phyloP scores from a whole-genome alignment of 2,888 invertebrate species.

The Tipula confusa region DNA sequence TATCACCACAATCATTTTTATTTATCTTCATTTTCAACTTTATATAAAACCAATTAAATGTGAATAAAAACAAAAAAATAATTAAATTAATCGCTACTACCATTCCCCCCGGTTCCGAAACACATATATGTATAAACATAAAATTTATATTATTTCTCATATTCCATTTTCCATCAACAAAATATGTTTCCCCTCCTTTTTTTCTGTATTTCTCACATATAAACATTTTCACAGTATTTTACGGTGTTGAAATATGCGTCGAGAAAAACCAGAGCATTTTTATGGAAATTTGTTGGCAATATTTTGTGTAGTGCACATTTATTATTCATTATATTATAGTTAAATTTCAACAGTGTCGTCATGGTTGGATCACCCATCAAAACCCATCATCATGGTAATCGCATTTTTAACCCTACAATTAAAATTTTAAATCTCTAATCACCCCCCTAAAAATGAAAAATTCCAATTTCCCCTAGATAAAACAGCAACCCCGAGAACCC shows the following conservation, averaged over 20 bases:
- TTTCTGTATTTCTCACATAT: background rate
- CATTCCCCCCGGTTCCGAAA: too few species aligned
- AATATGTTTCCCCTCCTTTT: slow-evolving; percentile 3
- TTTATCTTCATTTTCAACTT: slow-evolving; percentile 25
- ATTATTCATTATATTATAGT: background rate
- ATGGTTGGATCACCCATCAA: slow-evolving; percentile 7
- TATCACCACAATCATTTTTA: slow-evolving; percentile 25
- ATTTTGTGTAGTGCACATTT: too few species aligned
- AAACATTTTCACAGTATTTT: background rate
- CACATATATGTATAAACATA: background rate
- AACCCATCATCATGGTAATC: slow-evolving; percentile 7
- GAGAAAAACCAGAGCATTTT: background rate
- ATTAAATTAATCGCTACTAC: slow-evolving; percentile 8
- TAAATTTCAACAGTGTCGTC: slow-evolving; percentile 4
- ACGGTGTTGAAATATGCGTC: slow-evolving; percentile 1
- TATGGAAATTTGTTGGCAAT: background rate
- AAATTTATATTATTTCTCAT: background rate
- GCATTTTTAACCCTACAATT: background rate
- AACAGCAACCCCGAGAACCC: background rate
- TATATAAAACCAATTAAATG: slow-evolving; percentile 25
- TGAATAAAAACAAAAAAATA: slow-evolving; percentile 21
- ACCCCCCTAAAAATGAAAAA: background rate
- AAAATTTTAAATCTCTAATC: background rate
- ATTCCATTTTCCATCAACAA: background rate
- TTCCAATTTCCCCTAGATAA: background rate